Evolutionary conservation across 1,140 invertebrate species (phyloP), one percentile per base, ranked within the genome.

Genomic region (Drosophila ambigua): DNA sequence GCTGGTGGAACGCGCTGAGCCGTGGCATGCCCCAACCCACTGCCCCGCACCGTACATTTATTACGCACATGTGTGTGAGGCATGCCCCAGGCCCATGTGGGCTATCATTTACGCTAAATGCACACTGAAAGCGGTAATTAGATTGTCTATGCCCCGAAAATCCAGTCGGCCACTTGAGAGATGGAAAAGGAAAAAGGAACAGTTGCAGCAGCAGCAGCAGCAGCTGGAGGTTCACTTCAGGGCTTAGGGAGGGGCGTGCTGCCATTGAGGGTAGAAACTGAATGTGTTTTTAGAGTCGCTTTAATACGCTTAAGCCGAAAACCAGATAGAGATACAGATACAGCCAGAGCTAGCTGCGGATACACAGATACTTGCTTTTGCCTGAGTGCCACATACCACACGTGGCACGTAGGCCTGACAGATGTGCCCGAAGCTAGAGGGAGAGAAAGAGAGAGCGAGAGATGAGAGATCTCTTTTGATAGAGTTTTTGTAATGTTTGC

Each of bases 31-130:
- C 35, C 35, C 66, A 44, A 44, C 48, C 55, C 61, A 48, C 63
- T 77, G 39, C 57, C 23, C 23, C 23, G 23, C 2, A 23, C 16
- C 23, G 66, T 43, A 50, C 1, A 1, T 50, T 46, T 59, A 78
- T 80, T 62, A 61, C 41, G 53, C 72, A 65, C 60, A 66, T 74
- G 58, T 75, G 62, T 61, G 50, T 43, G 41, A 2, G 58, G 51
- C 49, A 72, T 48, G 58, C 51, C 43, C 46, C 61, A 5, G 35
- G 31, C 68, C 51, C 58, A 51, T 49, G 35, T 35, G 55, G 53
- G 48, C 67, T 84, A 76, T 83, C 76, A 84, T 87, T 87, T 77
- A 84, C 81, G 82, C 81, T 81, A 67, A 87, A 87, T 81, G 81
- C 81, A 81, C 81, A 74, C 68, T 66, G 69, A 54, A 71, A 75